Percentiles rank a stretch among this genome's conserved stretches.
phyloP scores from a whole-genome alignment of 2,113 vertebrate species.

The Tachysurus fulvidraco region DNA sequence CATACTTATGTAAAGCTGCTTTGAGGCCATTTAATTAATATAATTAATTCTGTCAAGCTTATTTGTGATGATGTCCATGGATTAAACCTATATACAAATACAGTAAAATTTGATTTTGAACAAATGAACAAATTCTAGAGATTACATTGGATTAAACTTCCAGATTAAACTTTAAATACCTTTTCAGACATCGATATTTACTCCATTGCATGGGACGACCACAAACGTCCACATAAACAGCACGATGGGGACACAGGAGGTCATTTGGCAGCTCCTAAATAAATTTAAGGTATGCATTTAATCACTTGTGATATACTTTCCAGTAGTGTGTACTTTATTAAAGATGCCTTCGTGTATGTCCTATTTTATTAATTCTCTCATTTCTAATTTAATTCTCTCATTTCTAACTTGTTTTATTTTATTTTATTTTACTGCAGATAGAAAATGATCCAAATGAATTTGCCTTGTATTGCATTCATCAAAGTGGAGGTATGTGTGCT shows the following conservation, averaged over 20 bases:
- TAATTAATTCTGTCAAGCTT: no score
- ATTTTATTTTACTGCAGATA: constrained; percentile 72
- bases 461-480: constrained; percentile 86
- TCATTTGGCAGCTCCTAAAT: constrained; percentile 84
- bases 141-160: neutral
- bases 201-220: constrained; percentile 81
- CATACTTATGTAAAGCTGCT: no score
- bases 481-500: constrained; percentile 82
- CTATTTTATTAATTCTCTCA: neutral
- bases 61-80: no score
- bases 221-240: constrained; percentile 87
- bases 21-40: no score
- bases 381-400: neutral
- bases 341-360: neutral
- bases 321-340: neutral
- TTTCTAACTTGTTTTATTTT: neutral
- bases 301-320: neutral
- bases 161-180: neutral
- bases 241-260: constrained; percentile 84
- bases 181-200: constrained; percentile 88
- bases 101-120: neutral
- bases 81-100: no score
- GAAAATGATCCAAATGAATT: constrained; percentile 89
- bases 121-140: neutral
- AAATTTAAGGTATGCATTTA: constrained; percentile 85